These are phyloP conservation scores for Protosalanx chinensis DNA, from an alignment of 2,797 vertebrate genomes.

Conservation along the genomic window DNA sequence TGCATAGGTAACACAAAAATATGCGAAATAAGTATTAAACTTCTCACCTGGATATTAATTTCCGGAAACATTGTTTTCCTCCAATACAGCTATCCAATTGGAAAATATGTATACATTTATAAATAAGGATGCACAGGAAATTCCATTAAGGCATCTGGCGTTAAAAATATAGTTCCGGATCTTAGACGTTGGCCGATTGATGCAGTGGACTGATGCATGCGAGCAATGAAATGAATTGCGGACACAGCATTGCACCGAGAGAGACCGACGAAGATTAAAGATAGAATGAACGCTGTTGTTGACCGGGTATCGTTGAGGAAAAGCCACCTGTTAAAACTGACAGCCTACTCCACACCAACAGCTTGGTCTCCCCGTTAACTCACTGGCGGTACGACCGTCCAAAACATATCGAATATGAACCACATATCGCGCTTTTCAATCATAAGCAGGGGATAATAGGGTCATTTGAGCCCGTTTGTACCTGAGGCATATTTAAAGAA, in stretches of 20 bases:
- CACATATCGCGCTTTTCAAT: background rate
- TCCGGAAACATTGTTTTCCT: conserved; percentile 26
- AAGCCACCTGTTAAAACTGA: conserved; percentile 5
- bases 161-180: background rate
- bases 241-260: background rate
- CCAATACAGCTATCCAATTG: background rate
- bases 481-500: too few species aligned
- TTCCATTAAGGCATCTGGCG: background rate
- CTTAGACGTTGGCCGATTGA: too few species aligned
- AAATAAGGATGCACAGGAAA: background rate
- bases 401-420: background rate
- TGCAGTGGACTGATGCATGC: too few species aligned
- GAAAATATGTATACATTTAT: background rate
- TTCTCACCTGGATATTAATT: conserved; percentile 20
- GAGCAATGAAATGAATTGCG: too few species aligned
- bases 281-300: conserved; percentile 6
- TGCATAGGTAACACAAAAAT: background rate
- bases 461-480: too few species aligned
- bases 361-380: background rate
- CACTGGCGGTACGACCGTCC: background rate
- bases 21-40: background rate
- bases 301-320: background rate
- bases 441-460: too few species aligned
- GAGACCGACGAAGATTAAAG: conserved; percentile 1
- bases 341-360: background rate